phyloP scores from a whole-genome alignment of 2,888 invertebrate species.

The Diaprepes abbreviatus region DNA sequence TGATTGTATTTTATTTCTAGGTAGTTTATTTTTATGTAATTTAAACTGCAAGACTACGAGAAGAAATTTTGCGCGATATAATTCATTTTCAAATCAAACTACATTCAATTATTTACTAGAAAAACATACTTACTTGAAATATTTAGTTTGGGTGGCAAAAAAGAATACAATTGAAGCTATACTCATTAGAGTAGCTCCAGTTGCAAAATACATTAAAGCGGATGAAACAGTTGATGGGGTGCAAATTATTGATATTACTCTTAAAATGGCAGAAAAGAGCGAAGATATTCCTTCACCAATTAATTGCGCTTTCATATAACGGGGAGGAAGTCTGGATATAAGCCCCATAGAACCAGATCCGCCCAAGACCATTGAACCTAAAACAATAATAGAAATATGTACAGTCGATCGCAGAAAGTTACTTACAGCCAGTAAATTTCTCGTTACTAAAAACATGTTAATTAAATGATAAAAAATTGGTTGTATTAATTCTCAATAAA shows the following conservation, averaged over 20 bases:
- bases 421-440: no score
- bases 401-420: no score
- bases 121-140: slow-evolving; percentile 42
- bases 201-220: slow-evolving; percentile 50
- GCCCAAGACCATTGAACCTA: slow-evolving; percentile 25
- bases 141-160: slow-evolving; percentile 22
- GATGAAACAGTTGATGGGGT: slow-evolving; percentile 42
- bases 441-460: no score
- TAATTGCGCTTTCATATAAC: slow-evolving; percentile 34
- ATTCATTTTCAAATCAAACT: no score
- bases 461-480: no score
- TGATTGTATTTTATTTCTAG: no score
- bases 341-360: slow-evolving; percentile 26
- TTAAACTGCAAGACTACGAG: no score
- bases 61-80: no score
- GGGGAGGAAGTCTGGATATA: slow-evolving; percentile 35
- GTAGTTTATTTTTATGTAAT: no score
- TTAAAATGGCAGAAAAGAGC: slow-evolving; percentile 27
- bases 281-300: slow-evolving; percentile 32
- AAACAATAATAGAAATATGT: slow-evolving; percentile 1
- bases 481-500: no score
- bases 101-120: no score
- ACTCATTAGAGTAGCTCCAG: slow-evolving; percentile 43
- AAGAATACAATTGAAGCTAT: slow-evolving; percentile 31
- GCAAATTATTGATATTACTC: slow-evolving; percentile 47